phyloP scores from a whole-genome alignment of 2,888 invertebrate species.

The Cantharis nigra region DNA sequence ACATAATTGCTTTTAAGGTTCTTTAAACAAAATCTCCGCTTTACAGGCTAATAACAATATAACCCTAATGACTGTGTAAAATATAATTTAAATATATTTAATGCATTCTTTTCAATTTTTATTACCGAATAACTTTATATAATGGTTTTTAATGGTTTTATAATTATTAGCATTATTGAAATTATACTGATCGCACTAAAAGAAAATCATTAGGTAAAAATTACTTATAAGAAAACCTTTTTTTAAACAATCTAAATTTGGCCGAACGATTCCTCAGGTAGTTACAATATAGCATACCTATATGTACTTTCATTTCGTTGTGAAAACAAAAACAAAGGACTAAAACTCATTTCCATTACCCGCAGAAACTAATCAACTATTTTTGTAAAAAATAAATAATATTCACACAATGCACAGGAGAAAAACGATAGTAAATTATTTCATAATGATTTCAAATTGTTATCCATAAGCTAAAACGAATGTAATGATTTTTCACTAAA shows the following conservation, averaged over 20 bases:
- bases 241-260: background rate
- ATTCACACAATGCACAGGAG: background rate
- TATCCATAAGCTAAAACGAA: too few relatives aligned
- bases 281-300: background rate
- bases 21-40: conserved; percentile 22
- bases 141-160: background rate
- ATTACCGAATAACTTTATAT: background rate
- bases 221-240: background rate
- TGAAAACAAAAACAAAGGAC: background rate
- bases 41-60: conserved; percentile 19
- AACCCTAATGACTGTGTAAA: conserved; percentile 2
- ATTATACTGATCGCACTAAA: background rate
- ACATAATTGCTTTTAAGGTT: conserved; percentile 7
- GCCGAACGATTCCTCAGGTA: background rate
- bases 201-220: background rate
- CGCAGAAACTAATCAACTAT: background rate
- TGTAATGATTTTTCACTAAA: too few relatives aligned
- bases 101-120: background rate
- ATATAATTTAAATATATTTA: conserved; percentile 15
- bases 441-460: background rate
- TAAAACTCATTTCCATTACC: background rate
- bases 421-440: background rate
- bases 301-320: background rate
- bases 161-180: background rate
- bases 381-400: background rate